phyloP scores from a whole-genome alignment of 2,888 invertebrate genomes.

The Dynastes grantii region DNA sequence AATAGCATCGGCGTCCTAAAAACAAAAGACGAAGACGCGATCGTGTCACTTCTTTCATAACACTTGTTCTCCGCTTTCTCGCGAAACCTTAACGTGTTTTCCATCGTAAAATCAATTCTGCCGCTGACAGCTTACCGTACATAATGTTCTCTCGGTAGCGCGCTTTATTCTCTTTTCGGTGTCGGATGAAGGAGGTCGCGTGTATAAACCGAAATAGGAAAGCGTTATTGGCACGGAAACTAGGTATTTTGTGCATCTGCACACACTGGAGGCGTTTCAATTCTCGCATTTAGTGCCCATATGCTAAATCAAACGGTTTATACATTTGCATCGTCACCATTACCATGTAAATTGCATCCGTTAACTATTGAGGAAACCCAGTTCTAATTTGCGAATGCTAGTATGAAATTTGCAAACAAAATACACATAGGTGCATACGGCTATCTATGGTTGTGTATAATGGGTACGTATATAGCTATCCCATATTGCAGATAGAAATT shows the following conservation, averaged over 20 bases:
- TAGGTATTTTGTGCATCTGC: no score
- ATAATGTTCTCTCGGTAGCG: slow-evolving; percentile 1
- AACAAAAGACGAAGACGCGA: slow-evolving; percentile 11
- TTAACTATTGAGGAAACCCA: background rate
- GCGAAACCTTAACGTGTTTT: background rate
- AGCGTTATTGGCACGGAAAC: no score
- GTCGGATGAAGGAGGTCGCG: no score
- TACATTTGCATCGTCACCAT: background rate
- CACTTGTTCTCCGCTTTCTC: slow-evolving; percentile 15
- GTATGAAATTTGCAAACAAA: slow-evolving; percentile 5
- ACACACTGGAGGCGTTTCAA: background rate
- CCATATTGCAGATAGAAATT: no score
- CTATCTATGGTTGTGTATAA: background rate
- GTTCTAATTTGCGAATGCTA: background rate
- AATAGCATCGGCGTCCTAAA: background rate
- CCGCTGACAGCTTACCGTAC: background rate
- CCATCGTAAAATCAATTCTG: slow-evolving; percentile 2
- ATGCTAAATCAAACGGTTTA: background rate
- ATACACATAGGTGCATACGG: background rate
- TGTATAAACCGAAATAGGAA: no score
- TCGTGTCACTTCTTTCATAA: slow-evolving; percentile 14
- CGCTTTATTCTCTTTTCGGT: background rate
- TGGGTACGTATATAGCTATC: background rate
- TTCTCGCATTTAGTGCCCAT: background rate
- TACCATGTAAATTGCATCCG: background rate